Evolutionary conservation across 2,797 vertebrate genomes (phyloP), one percentile per base, ranked within the genome.

Genomic region (Lepidocolaptes lacrymiger): DNA sequence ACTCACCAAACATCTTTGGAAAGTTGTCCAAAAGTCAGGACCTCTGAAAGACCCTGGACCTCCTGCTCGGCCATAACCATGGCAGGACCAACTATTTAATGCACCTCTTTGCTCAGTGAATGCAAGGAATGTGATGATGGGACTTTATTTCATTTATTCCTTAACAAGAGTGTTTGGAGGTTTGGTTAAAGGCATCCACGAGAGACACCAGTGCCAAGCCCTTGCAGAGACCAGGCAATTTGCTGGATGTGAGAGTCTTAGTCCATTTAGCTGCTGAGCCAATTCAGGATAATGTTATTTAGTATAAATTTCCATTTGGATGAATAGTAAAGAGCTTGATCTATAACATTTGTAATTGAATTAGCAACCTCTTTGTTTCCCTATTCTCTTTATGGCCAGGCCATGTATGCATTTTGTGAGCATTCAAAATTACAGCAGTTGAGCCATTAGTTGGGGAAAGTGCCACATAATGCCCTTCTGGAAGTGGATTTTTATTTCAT

Each of bases 331-430:
- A 62, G 89, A 93, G 91, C 79, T 89, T 72, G 92, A 95, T 88
- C 95, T 95, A 63, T 89, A 81, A 72, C 92, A 75, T 81, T 43
- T 83, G 68, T 89, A 94, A 95, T 85, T 78, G 85, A 94, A 93
- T 95, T 89, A 91, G 82, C 96, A 91, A 78, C 85, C 87, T 83
- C 76, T 94, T 93, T 92, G 89, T 96, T 94, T 74, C 92, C 68
- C 76, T 55, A 30, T 34, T 66, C 91, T 84, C 82, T 93, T 92
- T 84, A 94, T 39, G 81, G 36, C 81, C 44, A 10, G 93, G 68
- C 77, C 92, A 71, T 28, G 49, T 51, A 17, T 27, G 81, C 77
- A 22, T 82, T 96, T 79, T 71, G 78, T 62, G 91, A 87, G 66
- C 76, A 2, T 37, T 77, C 91, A 34, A 3, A 80, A 94, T 86